Conservation (phyloP, 2,888 invertebrate genomes). For the Liposcelis brunnea region DNA sequence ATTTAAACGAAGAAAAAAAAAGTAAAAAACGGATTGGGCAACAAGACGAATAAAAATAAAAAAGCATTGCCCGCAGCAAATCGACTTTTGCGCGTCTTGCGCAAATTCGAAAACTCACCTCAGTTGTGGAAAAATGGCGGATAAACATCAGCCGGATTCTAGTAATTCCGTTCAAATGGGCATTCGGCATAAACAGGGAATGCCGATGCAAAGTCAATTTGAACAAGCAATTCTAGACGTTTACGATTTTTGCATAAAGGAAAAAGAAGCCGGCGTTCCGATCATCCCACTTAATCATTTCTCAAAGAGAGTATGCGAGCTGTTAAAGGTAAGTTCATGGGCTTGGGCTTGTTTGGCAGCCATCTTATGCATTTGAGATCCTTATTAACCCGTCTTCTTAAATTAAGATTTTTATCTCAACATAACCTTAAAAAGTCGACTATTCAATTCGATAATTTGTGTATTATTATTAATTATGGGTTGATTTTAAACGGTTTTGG, state of each 20-base stretch:
- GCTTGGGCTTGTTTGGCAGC: conserved; percentile 6
- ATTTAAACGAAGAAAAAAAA: too few relatives aligned
- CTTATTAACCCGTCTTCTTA: conserved; percentile 8
- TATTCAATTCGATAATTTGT: too few relatives aligned
- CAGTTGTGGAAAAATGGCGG: conserved; percentile 1
- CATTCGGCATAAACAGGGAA: conserved; percentile 8
- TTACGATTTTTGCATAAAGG: conserved; percentile 7
- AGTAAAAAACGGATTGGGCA: too few relatives aligned
- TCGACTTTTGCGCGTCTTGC: too few relatives aligned
- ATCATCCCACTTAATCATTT: conserved; percentile 8
- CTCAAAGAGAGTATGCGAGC: conserved; percentile 8
- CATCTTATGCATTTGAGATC: conserved; percentile 8
- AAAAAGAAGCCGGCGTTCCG: conserved; percentile 8
- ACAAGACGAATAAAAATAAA: too few relatives aligned
- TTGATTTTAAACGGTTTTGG: background rate
- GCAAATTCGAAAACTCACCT: too few relatives aligned
- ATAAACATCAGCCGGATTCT: conserved; percentile 9
- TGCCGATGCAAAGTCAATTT: conserved; percentile 7
- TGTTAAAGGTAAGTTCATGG: conserved; percentile 7
- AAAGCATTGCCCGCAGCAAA: too few relatives aligned
- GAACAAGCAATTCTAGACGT: conserved; percentile 6
- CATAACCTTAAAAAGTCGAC: conserved; percentile 2
- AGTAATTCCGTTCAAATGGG: conserved; percentile 7
- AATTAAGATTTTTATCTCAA: conserved; percentile 3
- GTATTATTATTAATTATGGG: too few relatives aligned